A percentile compares a stretch with the other conserved stretches of the same genome.
Evolutionary conservation across 2,797 vertebrate species (phyloP).

Genomic region (Pteronotus mesoamericanus): DNA sequence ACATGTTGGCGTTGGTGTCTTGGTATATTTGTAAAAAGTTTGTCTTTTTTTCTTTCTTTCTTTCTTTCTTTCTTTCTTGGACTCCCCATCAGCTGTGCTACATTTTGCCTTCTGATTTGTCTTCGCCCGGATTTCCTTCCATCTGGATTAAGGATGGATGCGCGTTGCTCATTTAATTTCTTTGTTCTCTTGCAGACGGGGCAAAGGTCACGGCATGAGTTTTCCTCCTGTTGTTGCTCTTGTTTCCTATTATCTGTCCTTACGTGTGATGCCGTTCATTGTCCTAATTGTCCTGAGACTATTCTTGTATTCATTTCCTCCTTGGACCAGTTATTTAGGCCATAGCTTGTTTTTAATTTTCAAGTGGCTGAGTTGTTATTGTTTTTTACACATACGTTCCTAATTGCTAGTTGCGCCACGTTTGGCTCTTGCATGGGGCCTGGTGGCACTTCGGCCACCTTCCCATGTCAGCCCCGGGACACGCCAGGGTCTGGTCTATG

Average conservation of each 20-base stretch:
- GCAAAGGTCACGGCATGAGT: background rate
- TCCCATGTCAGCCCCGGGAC: background rate
- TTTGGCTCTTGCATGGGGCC: background rate
- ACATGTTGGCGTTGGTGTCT: background rate
- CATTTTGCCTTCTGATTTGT: background rate
- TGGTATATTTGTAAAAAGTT: background rate
- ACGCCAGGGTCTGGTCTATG: rapidly evolving
- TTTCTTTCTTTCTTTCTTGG: background rate
- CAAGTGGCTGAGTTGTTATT: background rate
- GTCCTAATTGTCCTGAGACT: background rate
- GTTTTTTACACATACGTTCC: background rate
- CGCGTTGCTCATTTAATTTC: no score
- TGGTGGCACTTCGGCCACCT: rapidly evolving
- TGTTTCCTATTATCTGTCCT: background rate
- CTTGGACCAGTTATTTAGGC: background rate
- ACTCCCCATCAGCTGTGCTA: background rate
- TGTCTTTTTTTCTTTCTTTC: background rate
- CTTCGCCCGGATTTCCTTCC: background rate
- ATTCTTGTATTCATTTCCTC: background rate
- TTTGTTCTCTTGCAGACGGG: background rate
- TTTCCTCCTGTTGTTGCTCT: background rate
- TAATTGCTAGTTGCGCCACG: background rate
- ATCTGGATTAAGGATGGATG: background rate
- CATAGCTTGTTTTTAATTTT: slow-evolving; percentile 29
- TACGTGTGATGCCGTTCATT: background rate